A percentile compares a stretch with the other conserved stretches of the same genome.
phyloP scores from a whole-genome alignment of 2,888 invertebrate genomes.

The Agrotis clavis region DNA sequence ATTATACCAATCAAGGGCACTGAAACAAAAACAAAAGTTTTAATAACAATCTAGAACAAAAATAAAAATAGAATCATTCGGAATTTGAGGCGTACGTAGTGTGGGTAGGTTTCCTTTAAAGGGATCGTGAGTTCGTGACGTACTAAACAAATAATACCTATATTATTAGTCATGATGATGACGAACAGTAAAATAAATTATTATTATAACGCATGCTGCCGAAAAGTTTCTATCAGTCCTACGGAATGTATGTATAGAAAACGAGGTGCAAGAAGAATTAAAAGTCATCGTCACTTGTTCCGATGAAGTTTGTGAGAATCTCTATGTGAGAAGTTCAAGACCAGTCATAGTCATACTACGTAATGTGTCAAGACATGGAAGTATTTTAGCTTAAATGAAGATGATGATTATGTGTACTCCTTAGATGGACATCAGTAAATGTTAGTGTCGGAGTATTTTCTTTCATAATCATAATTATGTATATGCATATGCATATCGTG shows the following conservation, averaged over 20 bases:
- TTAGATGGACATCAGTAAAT: neutral
- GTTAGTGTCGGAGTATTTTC: neutral
- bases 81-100: neutral
- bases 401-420: neutral
- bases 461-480: too few relatives aligned
- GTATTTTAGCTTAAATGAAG: neutral
- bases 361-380: neutral
- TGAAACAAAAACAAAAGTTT: slow-evolving; percentile 71
- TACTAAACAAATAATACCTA: neutral
- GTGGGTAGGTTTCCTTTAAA: neutral
- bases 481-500: too few relatives aligned
- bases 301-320: neutral
- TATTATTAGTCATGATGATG: neutral
- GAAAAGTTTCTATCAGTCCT: neutral
- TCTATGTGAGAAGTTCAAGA: neutral
- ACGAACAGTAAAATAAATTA: neutral
- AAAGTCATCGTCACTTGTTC: neutral
- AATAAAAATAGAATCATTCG: neutral
- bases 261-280: neutral
- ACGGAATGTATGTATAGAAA: neutral
- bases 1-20: slow-evolving; percentile 86
- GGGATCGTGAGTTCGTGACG: neutral
- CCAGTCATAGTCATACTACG: neutral
- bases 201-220: too few relatives aligned
- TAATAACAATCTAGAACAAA: neutral